A percentile compares a stretch with the other conserved stretches of the same genome.
Evolutionary conservation across 2,113 vertebrate species (phyloP).

Genomic region (Ictidomys tridecemlineatus): DNA sequence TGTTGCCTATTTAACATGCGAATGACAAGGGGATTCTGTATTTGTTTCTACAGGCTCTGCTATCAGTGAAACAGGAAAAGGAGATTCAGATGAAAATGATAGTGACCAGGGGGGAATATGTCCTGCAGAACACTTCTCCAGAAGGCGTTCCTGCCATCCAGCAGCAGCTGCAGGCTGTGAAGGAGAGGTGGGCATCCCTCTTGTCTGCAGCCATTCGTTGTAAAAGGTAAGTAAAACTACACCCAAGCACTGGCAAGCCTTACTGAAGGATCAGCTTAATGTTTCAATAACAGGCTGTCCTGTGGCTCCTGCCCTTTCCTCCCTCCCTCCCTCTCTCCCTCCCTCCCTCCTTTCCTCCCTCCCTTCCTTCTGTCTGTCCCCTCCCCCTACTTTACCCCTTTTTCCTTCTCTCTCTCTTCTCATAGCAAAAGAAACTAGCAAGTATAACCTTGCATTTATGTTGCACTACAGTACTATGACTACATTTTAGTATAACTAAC

Average conservation of each 20-base stretch:
- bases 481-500: not conserved
- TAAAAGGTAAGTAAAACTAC: constrained; percentile 92
- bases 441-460: not conserved
- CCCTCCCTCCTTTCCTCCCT: rapidly evolving
- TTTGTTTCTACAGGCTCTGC: constrained; percentile 88
- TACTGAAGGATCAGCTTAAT: rapidly evolving
- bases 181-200: constrained; percentile 95
- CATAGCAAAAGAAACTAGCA: not conserved
- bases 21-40: rapidly evolving
- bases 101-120: constrained; percentile 95
- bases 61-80: constrained; percentile 95
- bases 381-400: rapidly evolving
- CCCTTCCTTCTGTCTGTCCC: not conserved
- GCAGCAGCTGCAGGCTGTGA: constrained; percentile 94
- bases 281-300: not conserved
- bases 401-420: rapidly evolving
- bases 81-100: constrained; percentile 98
- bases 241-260: rapidly evolving
- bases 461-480: not conserved
- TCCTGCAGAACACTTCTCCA: constrained; percentile 95
- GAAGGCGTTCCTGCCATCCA: constrained; percentile 94
- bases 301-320: not conserved
- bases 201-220: constrained; percentile 94
- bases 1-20: not conserved
- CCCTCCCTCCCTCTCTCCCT: rapidly evolving